These are phyloP conservation scores for Pteropus rufus DNA, from an alignment of 2,797 vertebrate species.

Conservation along the genomic window DNA sequence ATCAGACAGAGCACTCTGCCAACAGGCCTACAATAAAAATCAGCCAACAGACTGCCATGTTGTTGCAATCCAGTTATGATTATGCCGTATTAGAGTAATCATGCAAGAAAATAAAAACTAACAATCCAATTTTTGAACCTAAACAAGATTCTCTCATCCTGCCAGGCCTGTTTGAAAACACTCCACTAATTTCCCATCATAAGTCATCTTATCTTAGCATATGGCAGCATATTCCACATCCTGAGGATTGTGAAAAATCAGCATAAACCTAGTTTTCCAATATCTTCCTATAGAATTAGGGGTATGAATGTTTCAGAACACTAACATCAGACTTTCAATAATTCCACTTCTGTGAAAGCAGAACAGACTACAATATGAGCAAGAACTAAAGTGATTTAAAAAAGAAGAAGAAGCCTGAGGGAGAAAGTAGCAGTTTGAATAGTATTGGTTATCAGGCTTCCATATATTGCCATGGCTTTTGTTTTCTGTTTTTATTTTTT, in stretches of 20 bases:
- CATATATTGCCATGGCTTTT: neutral
- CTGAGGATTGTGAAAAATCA: slow-evolving; percentile 26
- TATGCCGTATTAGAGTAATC: neutral
- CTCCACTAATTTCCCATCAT: neutral
- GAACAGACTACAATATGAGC: neutral
- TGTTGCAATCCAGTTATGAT: neutral
- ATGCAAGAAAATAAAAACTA: slow-evolving; percentile 7
- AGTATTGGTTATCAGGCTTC: neutral
- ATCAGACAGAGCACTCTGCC: neutral
- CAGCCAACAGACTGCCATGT: neutral
- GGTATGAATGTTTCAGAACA: neutral
- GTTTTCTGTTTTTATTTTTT: neutral
- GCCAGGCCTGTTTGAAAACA: slow-evolving; percentile 8
- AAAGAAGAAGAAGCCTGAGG: neutral
- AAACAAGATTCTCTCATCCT: slow-evolving; percentile 36
- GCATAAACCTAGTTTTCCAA: neutral
- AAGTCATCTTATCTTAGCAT: neutral
- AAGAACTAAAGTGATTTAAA: neutral
- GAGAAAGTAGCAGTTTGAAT: neutral
- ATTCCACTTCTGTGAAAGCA: neutral
- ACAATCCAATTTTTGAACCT: slow-evolving; percentile 41
- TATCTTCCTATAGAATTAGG: neutral
- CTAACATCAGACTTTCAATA: neutral
- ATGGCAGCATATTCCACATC: neutral
- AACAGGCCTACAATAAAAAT: neutral